Percentiles rank a stretch among this genome's conserved stretches.
These are phyloP conservation scores for Poecilia gillii DNA, from an alignment of 2,797 vertebrate genomes.

Conservation along the genomic window DNA sequence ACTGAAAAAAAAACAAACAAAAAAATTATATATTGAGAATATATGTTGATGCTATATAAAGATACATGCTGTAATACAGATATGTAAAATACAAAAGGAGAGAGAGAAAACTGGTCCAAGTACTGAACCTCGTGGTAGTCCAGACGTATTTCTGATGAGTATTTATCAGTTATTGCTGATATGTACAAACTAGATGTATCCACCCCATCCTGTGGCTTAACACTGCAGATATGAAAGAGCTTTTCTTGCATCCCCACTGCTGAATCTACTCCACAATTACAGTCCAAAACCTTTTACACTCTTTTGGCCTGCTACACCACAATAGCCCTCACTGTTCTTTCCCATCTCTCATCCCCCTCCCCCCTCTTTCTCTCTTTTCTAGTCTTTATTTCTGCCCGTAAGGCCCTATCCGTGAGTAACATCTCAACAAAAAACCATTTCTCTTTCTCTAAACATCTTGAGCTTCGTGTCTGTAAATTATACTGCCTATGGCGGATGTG, in stretches of 20 bases:
- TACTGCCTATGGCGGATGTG: conserved; percentile 51
- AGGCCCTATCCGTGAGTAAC: conserved; percentile 48
- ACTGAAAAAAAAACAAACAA: neutral
- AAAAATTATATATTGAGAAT: too few relatives aligned
- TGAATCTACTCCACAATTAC: conserved; percentile 20
- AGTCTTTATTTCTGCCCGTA: conserved; percentile 37
- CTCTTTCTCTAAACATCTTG: conserved; percentile 40
- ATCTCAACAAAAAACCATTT: conserved; percentile 34
- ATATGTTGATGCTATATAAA: too few relatives aligned
- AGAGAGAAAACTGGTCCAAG: neutral
- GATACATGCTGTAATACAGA: too few relatives aligned
- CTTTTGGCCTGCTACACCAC: conserved; percentile 38
- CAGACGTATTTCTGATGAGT: neutral
- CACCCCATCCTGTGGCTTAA: conserved; percentile 63
- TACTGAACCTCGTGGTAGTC: neutral
- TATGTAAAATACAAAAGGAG: neutral
- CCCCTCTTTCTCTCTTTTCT: conserved; percentile 34
- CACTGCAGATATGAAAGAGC: conserved; percentile 44
- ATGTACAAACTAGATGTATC: conserved; percentile 15
- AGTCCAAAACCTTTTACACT: conserved; percentile 36
- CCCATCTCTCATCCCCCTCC: conserved; percentile 22
- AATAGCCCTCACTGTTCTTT: conserved; percentile 29
- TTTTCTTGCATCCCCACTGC: conserved; percentile 23
- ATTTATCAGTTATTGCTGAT: neutral
- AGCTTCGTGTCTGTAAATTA: conserved; percentile 59